Conservation (phyloP, 2,113 vertebrate genomes). For the Synodontis membranacea region DNA sequence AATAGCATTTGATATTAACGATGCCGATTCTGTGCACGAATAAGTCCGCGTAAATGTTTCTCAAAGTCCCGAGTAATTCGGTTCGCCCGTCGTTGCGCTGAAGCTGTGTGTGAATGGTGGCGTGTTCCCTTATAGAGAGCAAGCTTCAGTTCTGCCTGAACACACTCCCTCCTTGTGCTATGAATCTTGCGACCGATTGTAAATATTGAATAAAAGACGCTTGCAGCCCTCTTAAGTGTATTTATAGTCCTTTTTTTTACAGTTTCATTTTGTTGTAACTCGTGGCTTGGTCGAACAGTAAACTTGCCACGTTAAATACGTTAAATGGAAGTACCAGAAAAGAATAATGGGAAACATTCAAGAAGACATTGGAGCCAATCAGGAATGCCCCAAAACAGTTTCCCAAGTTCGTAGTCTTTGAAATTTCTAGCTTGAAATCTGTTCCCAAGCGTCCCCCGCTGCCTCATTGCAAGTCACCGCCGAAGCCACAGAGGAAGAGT, state of each 20-base stretch:
- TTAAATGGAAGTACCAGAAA: background rate
- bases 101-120: slow-evolving; percentile 26
- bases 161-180: slow-evolving; percentile 60
- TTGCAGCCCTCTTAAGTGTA: slow-evolving; percentile 55
- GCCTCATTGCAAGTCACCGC: slow-evolving; percentile 20
- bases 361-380: no score
- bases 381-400: no score
- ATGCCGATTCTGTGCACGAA: slow-evolving; percentile 60
- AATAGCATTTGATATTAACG: slow-evolving; percentile 57
- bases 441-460: background rate
- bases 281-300: background rate
- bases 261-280: background rate
- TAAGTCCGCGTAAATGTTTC: slow-evolving; percentile 54
- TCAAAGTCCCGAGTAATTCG: slow-evolving; percentile 44
- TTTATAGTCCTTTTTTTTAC: slow-evolving; percentile 8
- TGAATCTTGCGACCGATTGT: slow-evolving; percentile 67
- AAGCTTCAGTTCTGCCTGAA: slow-evolving; percentile 43
- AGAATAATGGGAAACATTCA: background rate
- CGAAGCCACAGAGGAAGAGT: slow-evolving; percentile 61
- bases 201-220: slow-evolving; percentile 70
- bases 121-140: slow-evolving; percentile 40
- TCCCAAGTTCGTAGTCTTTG: background rate
- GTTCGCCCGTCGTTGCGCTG: slow-evolving; percentile 34
- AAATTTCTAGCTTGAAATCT: background rate
- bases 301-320: background rate